phyloP scores from a whole-genome alignment of 2,113 vertebrate genomes.

The Isichthys henryi region DNA sequence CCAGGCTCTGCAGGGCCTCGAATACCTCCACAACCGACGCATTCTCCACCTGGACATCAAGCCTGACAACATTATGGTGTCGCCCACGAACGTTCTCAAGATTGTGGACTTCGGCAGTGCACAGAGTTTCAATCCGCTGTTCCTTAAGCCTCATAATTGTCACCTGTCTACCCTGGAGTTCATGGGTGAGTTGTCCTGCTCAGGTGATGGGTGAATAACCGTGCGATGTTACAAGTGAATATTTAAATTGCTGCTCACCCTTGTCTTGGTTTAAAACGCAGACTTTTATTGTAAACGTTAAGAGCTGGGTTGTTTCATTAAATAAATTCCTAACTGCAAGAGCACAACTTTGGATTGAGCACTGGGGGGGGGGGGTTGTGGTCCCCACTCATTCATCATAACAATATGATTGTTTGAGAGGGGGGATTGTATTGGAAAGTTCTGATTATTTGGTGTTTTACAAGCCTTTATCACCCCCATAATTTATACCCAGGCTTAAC shows the following conservation, averaged over 20 bases:
- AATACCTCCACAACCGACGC: slow-evolving; percentile 79
- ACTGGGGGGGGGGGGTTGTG: too few relatives aligned
- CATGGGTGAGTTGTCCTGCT: slow-evolving; percentile 76
- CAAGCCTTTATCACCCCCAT: too few relatives aligned
- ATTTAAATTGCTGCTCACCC: not conserved
- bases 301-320: not conserved
- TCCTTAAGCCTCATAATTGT: slow-evolving; percentile 76
- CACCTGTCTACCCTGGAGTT: slow-evolving; percentile 86
- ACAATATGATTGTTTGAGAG: too few relatives aligned
- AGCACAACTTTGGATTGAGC: too few relatives aligned
- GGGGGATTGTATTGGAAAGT: too few relatives aligned
- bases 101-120: slow-evolving; percentile 94
- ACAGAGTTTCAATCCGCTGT: slow-evolving; percentile 85
- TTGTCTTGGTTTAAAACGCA: not conserved
- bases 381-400: too few relatives aligned
- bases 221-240: not conserved
- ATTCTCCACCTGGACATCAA: slow-evolving; percentile 95
- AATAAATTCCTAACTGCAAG: not conserved
- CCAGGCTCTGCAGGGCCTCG: slow-evolving; percentile 88
- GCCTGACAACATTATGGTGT: slow-evolving; percentile 84
- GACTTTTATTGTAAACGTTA: not conserved
- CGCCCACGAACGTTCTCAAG: slow-evolving; percentile 80
- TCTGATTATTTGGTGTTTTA: too few relatives aligned
- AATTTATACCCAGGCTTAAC: not conserved
- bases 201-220: not conserved